Evolutionary conservation across 23 tunicate species (phyloP), one percentile per base, ranked within the genome.

Genomic region (Oikopleura dioica): DNA sequence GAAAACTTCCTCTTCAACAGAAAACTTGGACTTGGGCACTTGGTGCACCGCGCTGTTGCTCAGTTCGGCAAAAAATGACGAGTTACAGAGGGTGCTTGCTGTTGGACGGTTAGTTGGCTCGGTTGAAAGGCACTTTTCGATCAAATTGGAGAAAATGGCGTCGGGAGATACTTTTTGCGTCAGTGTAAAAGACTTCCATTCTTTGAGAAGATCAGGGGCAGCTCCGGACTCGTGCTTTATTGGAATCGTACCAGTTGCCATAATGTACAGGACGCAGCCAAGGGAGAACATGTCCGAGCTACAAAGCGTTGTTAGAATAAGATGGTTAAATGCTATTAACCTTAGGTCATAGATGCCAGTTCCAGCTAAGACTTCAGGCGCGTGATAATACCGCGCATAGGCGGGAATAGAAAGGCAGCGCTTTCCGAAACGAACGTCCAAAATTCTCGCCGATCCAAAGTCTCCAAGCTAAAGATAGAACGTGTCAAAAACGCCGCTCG

Each of bases 1-100:
- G 33, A 63, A 63, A 21, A 63, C 72, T 63, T 63, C 72, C 33
- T 63, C 72, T 63, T 63, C 72, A 28, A 63, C 26, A 23, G 30
- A 21, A 28, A 63, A 63, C 33, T 63, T 63, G 9, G 16, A 9
- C 55, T 44, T 44, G 55, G 55, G 16, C 16, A 9, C 55, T 44
- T 9, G n/a, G n/a, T n/a, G n/a, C 55, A 21, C 55, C 21, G 9
- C 9, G 21, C 55, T 44, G 21, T 21, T 21, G 9, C 16, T 9
- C 9, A 44, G 55, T 9, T 9, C 33, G 26, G 30, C 72, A 28
- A 16, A 63, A 28, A 21, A 63, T 2, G 72, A 28, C 33, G 72
- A 63, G 4, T 63, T 23, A 24, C 16, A 2, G 2, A 63, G 2
- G 33, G 33, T 31, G 2, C 72, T 24, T 63, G 72, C 4, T 21